phyloP scores from a whole-genome alignment of 2,797 vertebrate genomes.

The Triplophysa bombifrons region DNA sequence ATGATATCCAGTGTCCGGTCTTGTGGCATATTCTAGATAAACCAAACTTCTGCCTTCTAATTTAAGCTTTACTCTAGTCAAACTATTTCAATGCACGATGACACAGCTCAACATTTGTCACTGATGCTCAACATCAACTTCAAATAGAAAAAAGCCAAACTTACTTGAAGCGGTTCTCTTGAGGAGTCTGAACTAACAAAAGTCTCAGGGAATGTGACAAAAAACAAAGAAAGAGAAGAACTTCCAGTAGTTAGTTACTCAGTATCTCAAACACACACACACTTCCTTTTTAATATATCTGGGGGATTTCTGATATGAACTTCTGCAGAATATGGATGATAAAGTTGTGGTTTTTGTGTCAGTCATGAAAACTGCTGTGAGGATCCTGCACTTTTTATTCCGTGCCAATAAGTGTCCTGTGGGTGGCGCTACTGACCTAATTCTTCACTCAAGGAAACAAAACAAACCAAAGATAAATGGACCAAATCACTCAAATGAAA shows the following conservation, averaged over 20 bases:
- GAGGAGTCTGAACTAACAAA: neutral
- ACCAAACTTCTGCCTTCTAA: neutral
- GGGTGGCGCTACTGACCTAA: neutral
- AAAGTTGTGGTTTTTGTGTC: constrained; percentile 17
- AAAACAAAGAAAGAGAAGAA: constrained; percentile 28
- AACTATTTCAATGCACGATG: neutral
- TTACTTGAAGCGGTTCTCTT: constrained; percentile 22
- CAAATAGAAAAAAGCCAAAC: constrained; percentile 2
- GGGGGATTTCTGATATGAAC: constrained; percentile 14
- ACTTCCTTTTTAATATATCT: constrained; percentile 70
- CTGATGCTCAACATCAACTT: neutral
- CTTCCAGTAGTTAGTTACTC: constrained; percentile 15
- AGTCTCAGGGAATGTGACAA: neutral
- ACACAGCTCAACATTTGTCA: neutral
- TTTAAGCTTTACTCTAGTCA: neutral
- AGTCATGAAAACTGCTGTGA: neutral
- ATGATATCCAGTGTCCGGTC: neutral
- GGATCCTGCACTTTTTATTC: neutral
- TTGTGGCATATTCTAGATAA: neutral
- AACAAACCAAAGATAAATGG: neutral
- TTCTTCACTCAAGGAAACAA: neutral
- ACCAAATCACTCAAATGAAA: neutral
- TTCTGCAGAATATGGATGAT: constrained; percentile 11
- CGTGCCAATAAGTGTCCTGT: neutral
- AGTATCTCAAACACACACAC: constrained; percentile 7